These are phyloP conservation scores for Lucifuga dentata DNA, from an alignment of 2,113 vertebrate species.

Conservation along the genomic window DNA sequence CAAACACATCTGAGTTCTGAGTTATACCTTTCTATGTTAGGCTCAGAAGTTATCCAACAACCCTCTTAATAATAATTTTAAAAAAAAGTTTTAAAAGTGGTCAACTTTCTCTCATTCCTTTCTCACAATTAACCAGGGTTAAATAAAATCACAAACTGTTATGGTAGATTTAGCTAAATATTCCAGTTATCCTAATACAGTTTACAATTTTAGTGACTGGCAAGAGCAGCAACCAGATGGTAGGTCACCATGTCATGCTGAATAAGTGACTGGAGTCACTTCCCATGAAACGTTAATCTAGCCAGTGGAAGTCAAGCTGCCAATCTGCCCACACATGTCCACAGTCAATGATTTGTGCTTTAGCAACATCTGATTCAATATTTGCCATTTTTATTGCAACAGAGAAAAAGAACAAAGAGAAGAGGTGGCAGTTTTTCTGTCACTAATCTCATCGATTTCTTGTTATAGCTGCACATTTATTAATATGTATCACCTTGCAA, in stretches of 20 bases:
- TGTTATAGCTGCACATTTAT: conserved; percentile 19
- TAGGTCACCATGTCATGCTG: conserved; percentile 16
- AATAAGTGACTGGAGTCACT: conserved; percentile 7
- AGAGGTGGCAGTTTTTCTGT: background rate
- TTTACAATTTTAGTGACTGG: background rate
- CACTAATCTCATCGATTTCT: conserved; percentile 6
- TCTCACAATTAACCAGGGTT: background rate
- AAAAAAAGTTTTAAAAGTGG: too few relatives aligned
- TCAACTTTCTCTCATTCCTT: background rate
- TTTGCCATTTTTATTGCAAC: background rate
- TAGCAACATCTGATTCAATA: conserved; percentile 3
- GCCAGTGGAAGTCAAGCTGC: background rate
- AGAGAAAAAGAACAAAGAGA: background rate
- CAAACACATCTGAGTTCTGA: too few relatives aligned
- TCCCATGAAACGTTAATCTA: background rate
- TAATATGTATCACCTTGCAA: conserved; percentile 61
- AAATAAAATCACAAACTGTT: background rate
- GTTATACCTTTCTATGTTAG: too few relatives aligned
- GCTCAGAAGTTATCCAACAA: too few relatives aligned
- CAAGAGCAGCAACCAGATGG: conserved; percentile 39
- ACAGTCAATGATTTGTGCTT: background rate
- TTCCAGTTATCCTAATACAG: conserved; percentile 2
- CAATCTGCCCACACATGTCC: background rate
- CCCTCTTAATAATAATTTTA: too few relatives aligned
- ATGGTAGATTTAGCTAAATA: background rate